Evolutionary conservation across 2,113 vertebrate genomes (phyloP).

Genomic region (Bucco capensis): DNA sequence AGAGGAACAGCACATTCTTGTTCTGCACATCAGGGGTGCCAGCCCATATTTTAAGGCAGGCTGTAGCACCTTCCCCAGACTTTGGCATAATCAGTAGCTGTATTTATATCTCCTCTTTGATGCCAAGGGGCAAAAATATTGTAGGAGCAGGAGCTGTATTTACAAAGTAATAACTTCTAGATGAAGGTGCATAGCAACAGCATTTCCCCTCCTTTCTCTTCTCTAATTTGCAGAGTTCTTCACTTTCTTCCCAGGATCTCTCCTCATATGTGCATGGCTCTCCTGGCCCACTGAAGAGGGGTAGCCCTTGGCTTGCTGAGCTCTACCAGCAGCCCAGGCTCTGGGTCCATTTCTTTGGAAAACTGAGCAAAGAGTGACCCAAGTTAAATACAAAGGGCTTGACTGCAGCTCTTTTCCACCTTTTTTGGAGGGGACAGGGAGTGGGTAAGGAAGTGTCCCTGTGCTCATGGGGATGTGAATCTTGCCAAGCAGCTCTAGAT

Average conservation of each 20-base stretch:
- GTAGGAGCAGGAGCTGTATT: neutral
- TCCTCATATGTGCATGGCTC: neutral
- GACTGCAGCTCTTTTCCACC: neutral
- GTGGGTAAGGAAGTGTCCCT: neutral
- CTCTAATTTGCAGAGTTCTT: neutral
- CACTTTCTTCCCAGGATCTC: neutral
- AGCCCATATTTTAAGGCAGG: neutral
- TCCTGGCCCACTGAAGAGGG: neutral
- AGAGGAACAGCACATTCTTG: conserved; percentile 13
- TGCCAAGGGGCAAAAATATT: neutral
- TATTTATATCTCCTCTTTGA: neutral
- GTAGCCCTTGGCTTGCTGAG: neutral
- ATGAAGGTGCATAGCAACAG: neutral
- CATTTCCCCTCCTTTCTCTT: neutral
- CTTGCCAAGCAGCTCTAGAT: neutral
- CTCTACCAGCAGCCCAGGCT: neutral
- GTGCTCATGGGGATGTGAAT: neutral
- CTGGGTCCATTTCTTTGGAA: neutral
- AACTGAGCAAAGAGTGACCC: neutral
- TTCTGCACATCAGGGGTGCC: neutral
- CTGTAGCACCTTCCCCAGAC: neutral
- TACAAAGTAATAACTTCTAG: neutral
- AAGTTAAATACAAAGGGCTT: neutral
- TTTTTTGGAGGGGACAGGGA: neutral
- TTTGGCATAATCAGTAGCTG: neutral